Percentiles rank a stretch among this genome's conserved stretches.
Evolutionary conservation across 2,113 vertebrate genomes (phyloP).

Genomic region (Nothocercus nigrocapillus): DNA sequence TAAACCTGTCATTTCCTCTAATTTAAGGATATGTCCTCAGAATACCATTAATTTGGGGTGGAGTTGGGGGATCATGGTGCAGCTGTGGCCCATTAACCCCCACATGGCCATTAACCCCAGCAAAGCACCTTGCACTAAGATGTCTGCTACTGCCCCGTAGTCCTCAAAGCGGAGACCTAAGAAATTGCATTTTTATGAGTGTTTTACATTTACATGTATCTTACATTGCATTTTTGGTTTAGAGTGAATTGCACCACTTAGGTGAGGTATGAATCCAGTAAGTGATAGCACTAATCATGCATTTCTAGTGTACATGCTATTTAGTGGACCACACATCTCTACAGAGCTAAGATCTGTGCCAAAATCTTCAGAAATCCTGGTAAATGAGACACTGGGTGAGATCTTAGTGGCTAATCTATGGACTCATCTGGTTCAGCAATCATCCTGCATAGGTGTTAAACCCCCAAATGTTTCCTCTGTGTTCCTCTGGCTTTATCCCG

Average conservation of each 20-base stretch:
- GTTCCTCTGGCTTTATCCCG: background rate
- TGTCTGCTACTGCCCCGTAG: background rate
- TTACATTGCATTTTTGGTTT: background rate
- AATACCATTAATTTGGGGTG: slow-evolving; percentile 51
- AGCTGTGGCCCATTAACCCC: slow-evolving; percentile 49
- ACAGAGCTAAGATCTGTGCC: background rate
- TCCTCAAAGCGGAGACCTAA: background rate
- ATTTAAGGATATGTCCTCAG: slow-evolving; percentile 55
- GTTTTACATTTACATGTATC: background rate
- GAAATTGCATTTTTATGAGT: background rate
- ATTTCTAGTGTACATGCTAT: background rate
- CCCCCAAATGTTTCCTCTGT: background rate
- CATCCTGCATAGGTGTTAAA: background rate
- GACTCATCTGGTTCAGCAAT: background rate
- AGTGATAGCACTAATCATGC: no score
- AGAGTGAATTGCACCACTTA: background rate
- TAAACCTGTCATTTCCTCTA: slow-evolving; percentile 65
- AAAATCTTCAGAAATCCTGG: background rate
- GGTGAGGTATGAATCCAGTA: background rate
- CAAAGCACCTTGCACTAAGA: slow-evolving; percentile 9
- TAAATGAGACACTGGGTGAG: background rate
- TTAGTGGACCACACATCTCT: background rate
- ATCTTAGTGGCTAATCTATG: background rate
- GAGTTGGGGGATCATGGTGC: slow-evolving; percentile 14
- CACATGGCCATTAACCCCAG: slow-evolving; percentile 25